Percentiles rank a stretch among this genome's conserved stretches.
Conservation (phyloP, 2,888 invertebrate species). For the Phorcus lineatus region DNA sequence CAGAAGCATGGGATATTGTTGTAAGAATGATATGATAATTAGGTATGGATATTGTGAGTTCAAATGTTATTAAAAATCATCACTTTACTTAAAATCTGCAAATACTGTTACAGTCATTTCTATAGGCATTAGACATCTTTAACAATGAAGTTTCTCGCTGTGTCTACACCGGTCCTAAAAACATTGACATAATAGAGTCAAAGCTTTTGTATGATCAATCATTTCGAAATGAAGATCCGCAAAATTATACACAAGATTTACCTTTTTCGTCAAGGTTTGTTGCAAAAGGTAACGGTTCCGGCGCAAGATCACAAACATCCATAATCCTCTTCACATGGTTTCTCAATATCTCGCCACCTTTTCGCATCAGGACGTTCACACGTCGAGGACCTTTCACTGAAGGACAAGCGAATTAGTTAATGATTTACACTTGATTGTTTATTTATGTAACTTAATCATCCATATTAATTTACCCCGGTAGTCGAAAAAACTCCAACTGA, state of each 20-base stretch:
- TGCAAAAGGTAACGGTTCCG: slow-evolving; percentile 43
- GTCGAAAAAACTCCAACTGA: neutral
- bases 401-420: neutral
- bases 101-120: too few species aligned
- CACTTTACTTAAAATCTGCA: too few species aligned
- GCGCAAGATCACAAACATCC: slow-evolving; percentile 60
- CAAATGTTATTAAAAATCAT: too few species aligned
- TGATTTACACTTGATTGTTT: too few species aligned
- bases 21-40: too few species aligned
- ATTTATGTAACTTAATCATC: too few species aligned
- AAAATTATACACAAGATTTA: slow-evolving; percentile 16
- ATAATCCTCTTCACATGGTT: slow-evolving; percentile 68
- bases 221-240: neutral
- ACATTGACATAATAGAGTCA: neutral
- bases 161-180: too few species aligned
- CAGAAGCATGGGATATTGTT: too few species aligned
- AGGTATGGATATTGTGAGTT: too few species aligned
- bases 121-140: too few species aligned
- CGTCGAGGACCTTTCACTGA: slow-evolving; percentile 62
- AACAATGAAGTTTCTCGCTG: too few species aligned
- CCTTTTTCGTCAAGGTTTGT: slow-evolving; percentile 67
- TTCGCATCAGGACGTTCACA: slow-evolving; percentile 65
- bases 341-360: slow-evolving; percentile 63
- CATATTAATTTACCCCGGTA: neutral
- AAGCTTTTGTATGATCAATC: neutral